These are phyloP conservation scores for Barypeithes pellucidus DNA, from an alignment of 2,888 invertebrate species.

Conservation along the genomic window DNA sequence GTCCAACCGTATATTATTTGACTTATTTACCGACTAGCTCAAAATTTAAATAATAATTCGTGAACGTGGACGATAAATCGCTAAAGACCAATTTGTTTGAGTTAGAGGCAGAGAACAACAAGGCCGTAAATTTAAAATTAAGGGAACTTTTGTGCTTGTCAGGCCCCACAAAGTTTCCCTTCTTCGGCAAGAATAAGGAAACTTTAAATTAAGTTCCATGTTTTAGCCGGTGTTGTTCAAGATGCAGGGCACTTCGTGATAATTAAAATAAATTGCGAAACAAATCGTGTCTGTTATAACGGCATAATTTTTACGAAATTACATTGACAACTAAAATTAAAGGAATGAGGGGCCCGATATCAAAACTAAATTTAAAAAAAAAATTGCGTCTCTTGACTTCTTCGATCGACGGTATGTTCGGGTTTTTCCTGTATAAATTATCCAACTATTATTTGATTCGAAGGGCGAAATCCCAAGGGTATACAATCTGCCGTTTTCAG, in stretches of 20 bases:
- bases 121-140: conserved; percentile 40
- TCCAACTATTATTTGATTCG: too few relatives aligned
- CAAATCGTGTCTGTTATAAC: neutral
- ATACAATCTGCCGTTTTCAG: too few relatives aligned
- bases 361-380: too few relatives aligned
- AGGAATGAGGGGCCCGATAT: too few relatives aligned
- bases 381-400: too few relatives aligned
- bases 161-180: conserved; percentile 24
- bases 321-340: too few relatives aligned
- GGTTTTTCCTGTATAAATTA: too few relatives aligned
- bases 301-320: neutral
- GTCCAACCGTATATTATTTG: too few relatives aligned
- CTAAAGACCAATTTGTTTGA: conserved; percentile 22
- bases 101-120: conserved; percentile 30
- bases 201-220: conserved; percentile 39
- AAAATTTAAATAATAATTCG: neutral
- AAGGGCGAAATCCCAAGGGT: too few relatives aligned
- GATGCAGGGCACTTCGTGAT: conserved; percentile 9
- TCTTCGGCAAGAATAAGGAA: conserved; percentile 8
- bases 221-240: conserved; percentile 26
- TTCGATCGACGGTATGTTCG: too few relatives aligned
- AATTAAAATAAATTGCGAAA: conserved; percentile 24
- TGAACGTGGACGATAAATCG: conserved; percentile 18
- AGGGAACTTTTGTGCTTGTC: conserved; percentile 36
- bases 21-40: neutral